Base-by-base conservation (phyloP, 2,888 invertebrate genomes). In the Brachylomia viminalis region DNA sequence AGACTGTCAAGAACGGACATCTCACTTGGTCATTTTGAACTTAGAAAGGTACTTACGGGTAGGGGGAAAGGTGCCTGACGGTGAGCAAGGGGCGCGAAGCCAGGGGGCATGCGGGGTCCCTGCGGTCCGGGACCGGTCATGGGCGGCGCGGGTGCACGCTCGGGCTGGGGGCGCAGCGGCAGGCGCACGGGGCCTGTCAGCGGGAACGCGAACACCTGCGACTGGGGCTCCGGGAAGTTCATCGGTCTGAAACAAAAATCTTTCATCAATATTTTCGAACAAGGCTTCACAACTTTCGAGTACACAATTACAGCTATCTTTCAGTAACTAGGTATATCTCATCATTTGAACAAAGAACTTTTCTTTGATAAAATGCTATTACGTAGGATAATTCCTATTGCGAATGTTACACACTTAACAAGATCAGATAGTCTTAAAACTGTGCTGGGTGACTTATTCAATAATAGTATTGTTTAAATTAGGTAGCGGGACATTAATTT, bases 161-260 rank as follows among this genome's bases (percentile, higher is more conserved):
- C 93, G 3, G 95, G 94, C 91, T 95, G 94, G 2, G 95, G 96
- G 68, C 96, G 87, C 86, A 97, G 89, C 2, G 96, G 96, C 77
- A 96, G 92, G 11, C 96, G 91, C 85, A 96, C 95, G 30, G 97
- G 97, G 0, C 97, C 96, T 1, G 95, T 92, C 90, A 96, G 90
- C 52, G 96, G 96, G 93, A 96, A 96, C 13, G 96, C 96, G 91
- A 97, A 96, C 89, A 96, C 96, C 85, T 96, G 96, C 75, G 95
- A 96, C 89, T 96, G 96, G 1, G 95, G 96, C 88, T 95, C 96
- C 27, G 95, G 96, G 94, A 96, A 94, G 82, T 91, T 94, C 92
- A 95, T 94, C 61, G 92, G 90, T 85, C 96, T 96, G 90, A 3
- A 87, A 88, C 82, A 88, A 88, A 68, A 69, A 20, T n/a, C 20